Conservation (phyloP, 2,797 vertebrate species). For the Rhabdomys pumilio region DNA sequence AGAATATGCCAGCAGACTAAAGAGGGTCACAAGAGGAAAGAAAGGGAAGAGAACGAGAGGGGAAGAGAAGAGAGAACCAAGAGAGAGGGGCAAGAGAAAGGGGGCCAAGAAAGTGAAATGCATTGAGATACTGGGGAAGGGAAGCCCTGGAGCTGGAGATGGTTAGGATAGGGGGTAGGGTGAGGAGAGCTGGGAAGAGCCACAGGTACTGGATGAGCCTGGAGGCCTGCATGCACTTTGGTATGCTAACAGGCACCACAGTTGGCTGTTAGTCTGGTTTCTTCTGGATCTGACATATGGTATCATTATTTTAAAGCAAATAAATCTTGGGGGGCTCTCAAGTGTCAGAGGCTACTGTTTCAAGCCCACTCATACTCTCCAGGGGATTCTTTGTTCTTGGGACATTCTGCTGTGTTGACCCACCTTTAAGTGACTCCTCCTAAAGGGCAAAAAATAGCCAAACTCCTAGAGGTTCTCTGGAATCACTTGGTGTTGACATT, state of each 20-base stretch:
- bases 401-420: neutral
- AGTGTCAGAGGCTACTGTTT: neutral
- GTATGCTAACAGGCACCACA: neutral
- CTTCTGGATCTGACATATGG: neutral
- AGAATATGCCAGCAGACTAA: neutral
- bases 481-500: neutral
- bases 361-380: neutral
- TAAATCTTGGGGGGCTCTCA: neutral
- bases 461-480: neutral
- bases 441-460: neutral
- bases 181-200: neutral
- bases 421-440: neutral
- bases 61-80: neutral
- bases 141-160: no score
- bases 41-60: neutral
- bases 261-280: neutral
- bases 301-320: neutral
- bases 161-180: neutral
- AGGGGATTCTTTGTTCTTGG: neutral
- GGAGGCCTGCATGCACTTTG: neutral
- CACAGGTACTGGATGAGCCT: no score
- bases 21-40: neutral
- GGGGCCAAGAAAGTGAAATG: neutral
- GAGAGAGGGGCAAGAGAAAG: neutral
- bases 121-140: neutral